These are phyloP conservation scores for Pseudanteris insignis DNA, from an alignment of 2,888 invertebrate species.

Conservation along the genomic window DNA sequence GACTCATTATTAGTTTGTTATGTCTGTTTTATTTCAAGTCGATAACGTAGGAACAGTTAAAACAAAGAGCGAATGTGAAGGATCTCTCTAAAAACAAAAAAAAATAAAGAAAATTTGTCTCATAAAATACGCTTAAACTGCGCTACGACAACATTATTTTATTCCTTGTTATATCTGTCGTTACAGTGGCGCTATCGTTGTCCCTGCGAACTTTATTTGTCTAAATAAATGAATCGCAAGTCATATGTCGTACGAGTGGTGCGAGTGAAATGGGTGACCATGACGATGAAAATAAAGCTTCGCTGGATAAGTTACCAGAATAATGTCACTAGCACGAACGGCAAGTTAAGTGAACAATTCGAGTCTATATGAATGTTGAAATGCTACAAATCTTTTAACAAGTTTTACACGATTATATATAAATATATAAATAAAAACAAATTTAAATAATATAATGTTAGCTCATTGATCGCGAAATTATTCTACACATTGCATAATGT, in stretches of 20 bases:
- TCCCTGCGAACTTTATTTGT: conserved; percentile 24
- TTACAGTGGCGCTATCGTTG: conserved; percentile 7
- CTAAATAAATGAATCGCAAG: conserved; percentile 35
- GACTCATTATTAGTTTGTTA: too few relatives aligned
- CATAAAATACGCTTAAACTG: conserved; percentile 42
- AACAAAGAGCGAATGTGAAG: neutral
- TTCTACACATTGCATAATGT: conserved; percentile 39
- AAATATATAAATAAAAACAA: conserved; percentile 24
- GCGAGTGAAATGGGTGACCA: conserved; percentile 12
- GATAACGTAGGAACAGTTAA: conserved; percentile 10
- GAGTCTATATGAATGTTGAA: conserved; percentile 34
- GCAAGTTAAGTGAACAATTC: conserved; percentile 25
- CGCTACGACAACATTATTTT: conserved; percentile 39
- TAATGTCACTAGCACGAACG: conserved; percentile 15
- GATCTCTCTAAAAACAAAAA: neutral
- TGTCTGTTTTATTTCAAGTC: conserved; percentile 10
- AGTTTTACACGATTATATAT: conserved; percentile 40
- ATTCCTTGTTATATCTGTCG: conserved; percentile 41
- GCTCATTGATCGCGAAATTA: conserved; percentile 38
- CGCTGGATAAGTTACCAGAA: neutral
- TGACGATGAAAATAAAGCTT: neutral
- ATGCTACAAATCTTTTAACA: conserved; percentile 38
- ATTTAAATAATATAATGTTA: conserved; percentile 33
- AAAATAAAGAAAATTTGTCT: conserved; percentile 22
- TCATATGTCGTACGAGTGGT: conserved; percentile 36